Base-by-base conservation (phyloP, 2,888 invertebrate species). In the Seira musarum region DNA sequence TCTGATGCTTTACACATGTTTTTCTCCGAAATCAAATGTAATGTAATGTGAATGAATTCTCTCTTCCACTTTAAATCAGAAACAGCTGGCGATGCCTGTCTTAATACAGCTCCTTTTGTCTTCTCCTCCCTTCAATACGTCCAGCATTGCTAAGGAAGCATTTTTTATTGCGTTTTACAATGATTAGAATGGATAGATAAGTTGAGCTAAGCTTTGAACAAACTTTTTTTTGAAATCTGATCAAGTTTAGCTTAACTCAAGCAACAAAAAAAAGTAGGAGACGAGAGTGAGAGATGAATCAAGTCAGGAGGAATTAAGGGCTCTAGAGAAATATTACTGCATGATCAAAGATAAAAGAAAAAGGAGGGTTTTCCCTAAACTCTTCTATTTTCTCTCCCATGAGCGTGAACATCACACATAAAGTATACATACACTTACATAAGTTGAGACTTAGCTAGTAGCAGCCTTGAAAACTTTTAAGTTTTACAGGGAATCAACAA, bases 31-130 rank as follows among this genome's bases (percentile, higher is more conserved):
- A 30, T 30, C 30, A 30, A 30, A 30, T 30, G 30, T 30, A 30
- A 30, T 30, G 30, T 30, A 30, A 30, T 30, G 30, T 30, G 30
- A 30, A 30, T 30, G 30, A 30, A 30, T 30, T 30, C 30, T 30
- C 30, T 30, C 30, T 8, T 30, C 30, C 30, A 30, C 30, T 30
- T 30, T 30, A 30, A 79, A 79, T 79, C 71, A 79, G 78, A 79
- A 79, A 19, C 78, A 79, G 78, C 78, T 79, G 78, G 71, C 61
- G 49, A 72, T 79, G 67, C 61, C 57, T 74, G 60, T 65, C 21
- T 70, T 22, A 21, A 35, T 35, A 57, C 17, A 5, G 49, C 35
- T 30, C 30, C n/a, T 30, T 30, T 30, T 30, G 30, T 30, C 30
- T 30, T 30, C 30, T 70, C 49, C 68, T 53, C 21, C 49, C 19